A percentile compares a stretch with the other conserved stretches of the same genome.
These are phyloP conservation scores for Triplophysa rosa DNA, from an alignment of 2,113 vertebrate species.

Conservation along the genomic window DNA sequence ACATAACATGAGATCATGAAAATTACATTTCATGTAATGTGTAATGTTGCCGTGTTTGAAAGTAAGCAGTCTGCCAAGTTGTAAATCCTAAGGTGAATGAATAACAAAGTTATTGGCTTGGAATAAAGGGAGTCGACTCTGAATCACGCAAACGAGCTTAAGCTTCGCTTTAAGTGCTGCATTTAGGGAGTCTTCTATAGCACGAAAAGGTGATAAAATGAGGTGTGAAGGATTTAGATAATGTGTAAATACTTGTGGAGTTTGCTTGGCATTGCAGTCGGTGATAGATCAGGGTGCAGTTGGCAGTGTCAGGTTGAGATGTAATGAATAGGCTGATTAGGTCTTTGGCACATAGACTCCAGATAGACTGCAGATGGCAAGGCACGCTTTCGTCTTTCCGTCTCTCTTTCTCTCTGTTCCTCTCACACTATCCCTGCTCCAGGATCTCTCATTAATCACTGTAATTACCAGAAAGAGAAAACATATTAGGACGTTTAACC, in stretches of 20 bases:
- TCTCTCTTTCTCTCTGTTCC: conserved; percentile 14
- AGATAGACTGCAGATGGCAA: conserved; percentile 43
- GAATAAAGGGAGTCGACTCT: no score
- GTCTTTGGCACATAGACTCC: conserved; percentile 32
- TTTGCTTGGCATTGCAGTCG: conserved; percentile 9
- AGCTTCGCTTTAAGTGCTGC: background rate
- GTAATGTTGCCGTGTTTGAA: no score
- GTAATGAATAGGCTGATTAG: conserved; percentile 46
- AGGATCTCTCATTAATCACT: conserved; percentile 37
- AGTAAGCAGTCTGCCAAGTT: no score
- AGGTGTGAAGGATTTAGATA: conserved; percentile 24
- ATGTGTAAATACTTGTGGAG: conserved; percentile 22
- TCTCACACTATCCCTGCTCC: conserved; percentile 8
- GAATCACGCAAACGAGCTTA: no score
- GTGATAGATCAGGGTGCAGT: conserved; percentile 35
- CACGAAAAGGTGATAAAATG: conserved; percentile 18
- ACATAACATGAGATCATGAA: no score
- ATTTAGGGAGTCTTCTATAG: background rate
- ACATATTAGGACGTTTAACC: conserved; percentile 39
- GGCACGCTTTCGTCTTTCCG: conserved; percentile 23
- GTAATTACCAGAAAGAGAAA: conserved; percentile 38
- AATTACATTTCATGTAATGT: no score
- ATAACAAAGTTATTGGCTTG: no score
- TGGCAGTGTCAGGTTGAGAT: conserved; percentile 48
- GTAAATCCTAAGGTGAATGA: no score